Evolutionary conservation across 2,113 vertebrate genomes (phyloP), one percentile per base, ranked within the genome.

Genomic region (Lates calcarifer): DNA sequence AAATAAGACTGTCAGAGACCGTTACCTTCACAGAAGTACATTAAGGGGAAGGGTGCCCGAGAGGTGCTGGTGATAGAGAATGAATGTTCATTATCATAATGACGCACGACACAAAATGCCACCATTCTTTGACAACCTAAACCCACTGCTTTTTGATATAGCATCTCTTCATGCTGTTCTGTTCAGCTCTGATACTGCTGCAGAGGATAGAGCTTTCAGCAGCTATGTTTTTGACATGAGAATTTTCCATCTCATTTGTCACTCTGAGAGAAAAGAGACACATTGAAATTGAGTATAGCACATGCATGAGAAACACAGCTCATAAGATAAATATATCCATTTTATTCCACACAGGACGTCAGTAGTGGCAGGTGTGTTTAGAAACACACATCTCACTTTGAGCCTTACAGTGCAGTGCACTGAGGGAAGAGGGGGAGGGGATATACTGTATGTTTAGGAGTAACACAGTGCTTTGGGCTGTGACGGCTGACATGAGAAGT

Each of bases 31-130:
- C 73, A 87, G 78, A 79, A 77, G 81, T 83, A 86, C 86, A 90
- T 92, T 91, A 91, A 89, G 89, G 77, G 58, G 69, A 81, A 79
- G 68, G 65, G 39, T 83, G 82, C 64, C 78, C 86, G 67, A 47
- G 61, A 86, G 88, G 86, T 77, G 84, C 57, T 28, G 72, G 24
- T 75, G 80, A 84, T 35, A 61, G 74, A 72, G 77, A 78, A 83
- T 67, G 73, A 82, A 64, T 58, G 74, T 82, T 90, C 86, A 91
- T 93, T 92, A 87, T 86, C 86, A 90, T 92, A 91, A 91, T 81
- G 76, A 85, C 20, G 58, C 63, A 69, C 67, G 24, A 77, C 79
- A 74, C 61, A 79, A 85, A 84, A 87, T 76, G 88, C 81, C 92
- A 83, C 55, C 73, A 12, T 60, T 70, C 83, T 65, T 29, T 93